phyloP scores from a whole-genome alignment of 2,888 invertebrate species.

The Apotomis turbidana region DNA sequence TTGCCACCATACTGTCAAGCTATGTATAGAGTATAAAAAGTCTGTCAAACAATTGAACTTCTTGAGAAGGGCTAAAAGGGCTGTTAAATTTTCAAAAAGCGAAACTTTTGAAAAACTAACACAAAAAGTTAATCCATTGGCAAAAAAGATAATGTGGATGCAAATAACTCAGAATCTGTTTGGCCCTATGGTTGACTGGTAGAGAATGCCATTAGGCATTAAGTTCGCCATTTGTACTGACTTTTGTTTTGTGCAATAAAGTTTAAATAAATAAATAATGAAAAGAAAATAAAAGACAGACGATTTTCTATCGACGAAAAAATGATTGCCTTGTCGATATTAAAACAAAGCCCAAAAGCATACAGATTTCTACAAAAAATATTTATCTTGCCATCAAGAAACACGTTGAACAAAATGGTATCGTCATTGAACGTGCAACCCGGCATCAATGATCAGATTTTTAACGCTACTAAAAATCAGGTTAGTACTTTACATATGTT shows the following conservation, averaged over 20 bases:
- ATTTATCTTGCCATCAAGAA: conserved; percentile 17
- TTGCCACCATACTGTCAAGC: neutral
- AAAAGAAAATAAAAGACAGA: conserved; percentile 22
- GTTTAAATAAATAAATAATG: no score
- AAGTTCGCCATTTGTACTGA: no score
- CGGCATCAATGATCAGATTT: conserved; percentile 9
- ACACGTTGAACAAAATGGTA: neutral
- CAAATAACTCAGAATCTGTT: conserved; percentile 20
- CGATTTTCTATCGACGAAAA: conserved; percentile 30
- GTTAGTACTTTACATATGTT: neutral
- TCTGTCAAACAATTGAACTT: neutral
- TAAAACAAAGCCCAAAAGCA: conserved; percentile 31
- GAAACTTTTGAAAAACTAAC: conserved; percentile 20
- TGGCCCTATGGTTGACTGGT: no score
- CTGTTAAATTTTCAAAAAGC: neutral
- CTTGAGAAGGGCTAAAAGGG: conserved; percentile 1
- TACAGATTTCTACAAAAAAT: conserved; percentile 24
- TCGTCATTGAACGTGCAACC: neutral
- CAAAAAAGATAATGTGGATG: conserved; percentile 29
- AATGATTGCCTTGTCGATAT: conserved; percentile 27
- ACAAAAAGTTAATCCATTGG: conserved; percentile 26
- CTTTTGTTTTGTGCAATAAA: no score
- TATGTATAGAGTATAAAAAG: neutral
- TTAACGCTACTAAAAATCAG: conserved; percentile 6
- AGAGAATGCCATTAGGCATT: no score